These are phyloP conservation scores for Rosalia funebris DNA, from an alignment of 2,888 invertebrate genomes.

Conservation along the genomic window DNA sequence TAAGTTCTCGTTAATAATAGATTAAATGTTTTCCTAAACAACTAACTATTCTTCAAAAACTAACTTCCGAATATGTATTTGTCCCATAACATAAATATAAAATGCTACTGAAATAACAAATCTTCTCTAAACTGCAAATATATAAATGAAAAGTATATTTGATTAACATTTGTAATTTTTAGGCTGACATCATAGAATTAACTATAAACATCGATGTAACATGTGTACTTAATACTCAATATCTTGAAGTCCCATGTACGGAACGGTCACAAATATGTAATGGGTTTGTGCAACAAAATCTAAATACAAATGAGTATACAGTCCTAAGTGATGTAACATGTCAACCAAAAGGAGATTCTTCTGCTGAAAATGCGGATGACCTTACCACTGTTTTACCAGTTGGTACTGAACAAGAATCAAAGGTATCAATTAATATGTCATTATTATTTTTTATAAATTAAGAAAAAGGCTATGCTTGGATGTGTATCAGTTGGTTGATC, in stretches of 20 bases:
- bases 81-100: too few species aligned
- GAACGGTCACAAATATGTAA: constrained; percentile 50
- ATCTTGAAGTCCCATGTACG: constrained; percentile 49
- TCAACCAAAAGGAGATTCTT: constrained; percentile 43
- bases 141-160: too few species aligned
- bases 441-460: background rate
- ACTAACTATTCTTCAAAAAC: too few species aligned
- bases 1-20: too few species aligned
- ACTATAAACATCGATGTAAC: constrained; percentile 51
- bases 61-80: too few species aligned
- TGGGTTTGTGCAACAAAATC: constrained; percentile 48
- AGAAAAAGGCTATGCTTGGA: too few species aligned
- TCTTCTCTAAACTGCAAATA: too few species aligned
- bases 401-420: background rate
- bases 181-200: constrained; percentile 51
- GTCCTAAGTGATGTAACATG: constrained; percentile 53
- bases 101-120: too few species aligned
- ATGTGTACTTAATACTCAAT: constrained; percentile 43
- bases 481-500: too few species aligned
- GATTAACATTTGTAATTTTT: too few species aligned
- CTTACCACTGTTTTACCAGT: background rate
- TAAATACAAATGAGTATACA: constrained; percentile 42
- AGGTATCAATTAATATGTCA: background rate
- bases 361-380: constrained; percentile 14
- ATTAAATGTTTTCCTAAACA: too few species aligned